A percentile compares a stretch with the other conserved stretches of the same genome.
Evolutionary conservation across 2,888 invertebrate genomes (phyloP).

Genomic region (Diarsia dahlii): DNA sequence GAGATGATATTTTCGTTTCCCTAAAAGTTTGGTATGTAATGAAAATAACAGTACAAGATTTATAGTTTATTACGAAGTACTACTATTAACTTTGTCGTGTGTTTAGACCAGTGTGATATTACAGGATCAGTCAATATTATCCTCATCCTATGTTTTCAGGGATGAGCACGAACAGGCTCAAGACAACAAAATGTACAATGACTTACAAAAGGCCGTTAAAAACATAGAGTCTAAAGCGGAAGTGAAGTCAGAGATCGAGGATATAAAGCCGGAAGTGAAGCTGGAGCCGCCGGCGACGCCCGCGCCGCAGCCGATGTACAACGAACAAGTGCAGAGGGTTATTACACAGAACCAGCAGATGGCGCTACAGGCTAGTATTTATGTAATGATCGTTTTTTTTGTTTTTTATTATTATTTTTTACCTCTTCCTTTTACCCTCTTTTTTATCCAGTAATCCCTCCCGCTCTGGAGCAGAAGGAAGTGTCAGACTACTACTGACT

Average conservation of each 20-base stretch:
- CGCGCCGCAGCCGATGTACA: slow-evolving; percentile 75
- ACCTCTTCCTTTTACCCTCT: not conserved
- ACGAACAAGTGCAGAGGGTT: slow-evolving; percentile 80
- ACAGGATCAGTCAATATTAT: not conserved
- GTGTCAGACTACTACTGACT: too few species aligned
- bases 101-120: too few species aligned
- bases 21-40: not conserved
- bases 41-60: too few species aligned
- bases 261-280: slow-evolving; percentile 80
- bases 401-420: not conserved
- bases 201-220: slow-evolving; percentile 84
- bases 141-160: slow-evolving; percentile 63
- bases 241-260: slow-evolving; percentile 77
- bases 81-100: too few species aligned
- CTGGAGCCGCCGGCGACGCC: slow-evolving; percentile 70
- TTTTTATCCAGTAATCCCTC: too few species aligned
- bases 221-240: slow-evolving; percentile 82
- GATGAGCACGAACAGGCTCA: slow-evolving; percentile 80
- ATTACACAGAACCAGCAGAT: slow-evolving; percentile 83
- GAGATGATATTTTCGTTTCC: not conserved
- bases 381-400: slow-evolving; percentile 31
- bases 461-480: too few species aligned
- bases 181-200: slow-evolving; percentile 83
- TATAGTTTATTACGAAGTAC: too few species aligned
- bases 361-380: slow-evolving; percentile 79